Base-by-base conservation (phyloP, 2,888 invertebrate species). In the Linyphia triangularis region DNA sequence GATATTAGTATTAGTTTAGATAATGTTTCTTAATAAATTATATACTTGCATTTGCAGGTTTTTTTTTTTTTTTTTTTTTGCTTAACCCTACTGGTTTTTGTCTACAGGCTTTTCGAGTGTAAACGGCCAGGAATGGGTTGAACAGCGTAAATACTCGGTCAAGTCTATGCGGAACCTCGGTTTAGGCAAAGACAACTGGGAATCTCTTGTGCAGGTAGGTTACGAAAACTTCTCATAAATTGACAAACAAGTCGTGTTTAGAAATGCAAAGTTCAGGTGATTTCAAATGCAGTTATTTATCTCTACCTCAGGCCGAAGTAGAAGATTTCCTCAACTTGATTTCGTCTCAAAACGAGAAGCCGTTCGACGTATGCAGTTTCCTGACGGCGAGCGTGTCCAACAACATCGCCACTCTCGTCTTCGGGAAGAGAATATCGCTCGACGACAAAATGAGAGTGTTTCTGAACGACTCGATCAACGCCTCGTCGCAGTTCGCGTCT, bases 91-190 rank as follows among this genome's bases (percentile, higher is more conserved):
- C 22, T 59, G 24, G 24, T 59, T 59, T 37, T 24, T 57, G 2
- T 24, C 43, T 28, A n/a, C 37, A 89, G 88, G 88, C 13, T 88
- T 90, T 28, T 90, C 84, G 9, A 81, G 88, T n/a, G 82, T 89
- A 7, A 89, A 89, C 57, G 88, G 88, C 22, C 43, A 78, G 10
- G 70, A 77, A 26, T 89, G 88, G 88, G 65, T 67, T 7, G 83
- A 89, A 10, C 88, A 89, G 26, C 59, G 88, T 0, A 43, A 43
- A 7, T 89, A 70, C 37, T 69, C 70, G 3, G 63, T 89, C 24
- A 61, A 51, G 26, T 43, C 88, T 0, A 89, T 89, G 72, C 33
- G 70, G 51, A 37, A 79, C 7, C 63, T 84, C 40, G 88, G 88
- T 16, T 6, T 89, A 2, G 88, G 88, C 30, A 83, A 22, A 79